Evolutionary conservation across 2,113 vertebrate species (phyloP).

Genomic region (Xiphophorus hellerii): DNA sequence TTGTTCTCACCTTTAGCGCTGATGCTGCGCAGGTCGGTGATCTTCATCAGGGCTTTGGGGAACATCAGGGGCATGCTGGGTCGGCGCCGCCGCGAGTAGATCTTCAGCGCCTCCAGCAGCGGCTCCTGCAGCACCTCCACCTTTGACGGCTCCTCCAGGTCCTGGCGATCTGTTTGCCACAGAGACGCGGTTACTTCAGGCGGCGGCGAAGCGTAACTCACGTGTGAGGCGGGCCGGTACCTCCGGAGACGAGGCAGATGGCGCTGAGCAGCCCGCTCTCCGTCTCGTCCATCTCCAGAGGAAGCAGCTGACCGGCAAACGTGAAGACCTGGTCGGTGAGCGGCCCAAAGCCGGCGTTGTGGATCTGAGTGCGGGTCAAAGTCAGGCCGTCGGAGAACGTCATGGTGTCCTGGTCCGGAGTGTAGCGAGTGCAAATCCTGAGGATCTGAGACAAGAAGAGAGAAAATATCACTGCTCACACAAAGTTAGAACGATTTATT

Average conservation of each 20-base stretch:
- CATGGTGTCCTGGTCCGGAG: constrained; percentile 96
- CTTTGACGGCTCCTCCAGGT: constrained; percentile 93
- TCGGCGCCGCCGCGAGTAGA: constrained; percentile 92
- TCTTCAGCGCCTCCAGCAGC: constrained; percentile 93
- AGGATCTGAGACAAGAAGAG: constrained; percentile 81
- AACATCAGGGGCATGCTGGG: constrained; percentile 97
- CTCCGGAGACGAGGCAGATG: constrained; percentile 97
- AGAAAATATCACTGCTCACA: too few species aligned
- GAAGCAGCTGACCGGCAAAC: constrained; percentile 94
- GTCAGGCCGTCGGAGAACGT: constrained; percentile 96
- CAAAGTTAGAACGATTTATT: too few species aligned
- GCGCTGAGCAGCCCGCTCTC: constrained; percentile 96
- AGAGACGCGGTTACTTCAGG: not conserved
- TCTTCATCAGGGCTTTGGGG: constrained; percentile 98
- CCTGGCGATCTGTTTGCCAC: constrained; percentile 87
- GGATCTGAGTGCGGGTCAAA: constrained; percentile 95
- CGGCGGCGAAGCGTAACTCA: too few species aligned
- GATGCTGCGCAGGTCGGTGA: constrained; percentile 96
- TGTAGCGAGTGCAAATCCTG: constrained; percentile 95
- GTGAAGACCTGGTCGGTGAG: constrained; percentile 96
- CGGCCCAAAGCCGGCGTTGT: constrained; percentile 94
- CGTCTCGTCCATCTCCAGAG: constrained; percentile 95
- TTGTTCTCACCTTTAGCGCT: constrained; percentile 89
- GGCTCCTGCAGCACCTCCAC: constrained; percentile 96
- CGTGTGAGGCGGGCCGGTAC: constrained; percentile 64